Evolutionary conservation across 2,888 invertebrate species (phyloP).

Genomic region (Brachycybe producta): DNA sequence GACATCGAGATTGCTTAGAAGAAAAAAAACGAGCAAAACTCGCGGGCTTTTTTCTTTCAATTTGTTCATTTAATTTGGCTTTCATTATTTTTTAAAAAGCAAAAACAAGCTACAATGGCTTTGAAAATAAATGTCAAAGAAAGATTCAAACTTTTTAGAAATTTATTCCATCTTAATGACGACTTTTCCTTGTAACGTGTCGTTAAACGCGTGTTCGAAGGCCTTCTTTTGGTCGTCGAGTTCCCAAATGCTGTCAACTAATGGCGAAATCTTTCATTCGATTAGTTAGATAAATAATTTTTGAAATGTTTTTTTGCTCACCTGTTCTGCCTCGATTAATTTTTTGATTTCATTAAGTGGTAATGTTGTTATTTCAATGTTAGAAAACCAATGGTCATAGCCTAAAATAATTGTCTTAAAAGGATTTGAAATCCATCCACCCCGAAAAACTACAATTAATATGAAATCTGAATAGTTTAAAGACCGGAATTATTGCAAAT

Average conservation of each 20-base stretch:
- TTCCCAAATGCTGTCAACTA: constrained; percentile 43
- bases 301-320: background rate
- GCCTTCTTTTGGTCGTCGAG: constrained; percentile 39
- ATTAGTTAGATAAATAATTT: constrained; percentile 28
- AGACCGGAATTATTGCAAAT: background rate
- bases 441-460: constrained; percentile 11
- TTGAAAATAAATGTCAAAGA: background rate
- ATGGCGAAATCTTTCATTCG: constrained; percentile 42
- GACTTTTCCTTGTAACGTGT: background rate
- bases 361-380: constrained; percentile 3
- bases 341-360: constrained; percentile 2
- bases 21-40: too few species aligned
- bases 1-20: constrained; percentile 28
- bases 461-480: background rate
- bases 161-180: constrained; percentile 9
- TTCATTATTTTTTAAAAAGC: too few species aligned
- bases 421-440: too few species aligned
- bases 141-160: background rate
- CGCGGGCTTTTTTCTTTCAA: too few species aligned
- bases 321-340: constrained; percentile 8
- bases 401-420: constrained; percentile 3
- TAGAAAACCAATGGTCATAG: background rate
- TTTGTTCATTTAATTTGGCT: too few species aligned
- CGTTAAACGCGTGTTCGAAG: constrained; percentile 35
- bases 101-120: too few species aligned